Conservation (phyloP, 2,888 invertebrate genomes). For the Priocnemis perturbator region DNA sequence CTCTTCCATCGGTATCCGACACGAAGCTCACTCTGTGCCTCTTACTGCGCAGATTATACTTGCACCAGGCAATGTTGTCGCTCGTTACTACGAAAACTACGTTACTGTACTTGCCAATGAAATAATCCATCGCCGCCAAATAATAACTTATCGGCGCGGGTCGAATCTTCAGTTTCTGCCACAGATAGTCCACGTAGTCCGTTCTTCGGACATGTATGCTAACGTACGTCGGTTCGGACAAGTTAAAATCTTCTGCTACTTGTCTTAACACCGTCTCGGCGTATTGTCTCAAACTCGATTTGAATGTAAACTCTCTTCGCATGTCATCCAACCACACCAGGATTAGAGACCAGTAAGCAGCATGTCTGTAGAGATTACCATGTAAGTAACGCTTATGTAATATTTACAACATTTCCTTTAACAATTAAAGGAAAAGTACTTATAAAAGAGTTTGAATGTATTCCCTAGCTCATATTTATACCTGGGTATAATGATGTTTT, state of each 20-base stretch:
- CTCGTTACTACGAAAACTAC: slow-evolving; percentile 73
- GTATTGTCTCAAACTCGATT: slow-evolving; percentile 74
- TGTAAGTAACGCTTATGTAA: neutral
- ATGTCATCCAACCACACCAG: slow-evolving; percentile 78
- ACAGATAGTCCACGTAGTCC: slow-evolving; percentile 78
- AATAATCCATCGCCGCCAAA: slow-evolving; percentile 73
- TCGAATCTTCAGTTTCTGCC: slow-evolving; percentile 75
- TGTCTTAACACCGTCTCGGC: slow-evolving; percentile 75
- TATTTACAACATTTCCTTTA: no score
- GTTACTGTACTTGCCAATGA: slow-evolving; percentile 68
- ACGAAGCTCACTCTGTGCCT: slow-evolving; percentile 66
- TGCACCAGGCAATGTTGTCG: slow-evolving; percentile 74
- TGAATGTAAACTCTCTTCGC: slow-evolving; percentile 78
- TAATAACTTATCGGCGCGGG: slow-evolving; percentile 72
- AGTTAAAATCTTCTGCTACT: slow-evolving; percentile 61
- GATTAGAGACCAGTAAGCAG: slow-evolving; percentile 77
- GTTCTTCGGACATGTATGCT: slow-evolving; percentile 79
- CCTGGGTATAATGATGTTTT: slow-evolving; percentile 78
- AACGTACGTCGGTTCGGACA: slow-evolving; percentile 73
- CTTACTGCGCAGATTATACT: slow-evolving; percentile 66
- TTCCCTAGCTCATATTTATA: slow-evolving; percentile 26
- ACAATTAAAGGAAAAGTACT: no score
- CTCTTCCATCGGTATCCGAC: slow-evolving; percentile 66
- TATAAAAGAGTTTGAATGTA: no score
- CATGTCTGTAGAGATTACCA: slow-evolving; percentile 67